These are phyloP conservation scores for Noctua comes DNA, from an alignment of 2,888 invertebrate genomes.

Conservation along the genomic window DNA sequence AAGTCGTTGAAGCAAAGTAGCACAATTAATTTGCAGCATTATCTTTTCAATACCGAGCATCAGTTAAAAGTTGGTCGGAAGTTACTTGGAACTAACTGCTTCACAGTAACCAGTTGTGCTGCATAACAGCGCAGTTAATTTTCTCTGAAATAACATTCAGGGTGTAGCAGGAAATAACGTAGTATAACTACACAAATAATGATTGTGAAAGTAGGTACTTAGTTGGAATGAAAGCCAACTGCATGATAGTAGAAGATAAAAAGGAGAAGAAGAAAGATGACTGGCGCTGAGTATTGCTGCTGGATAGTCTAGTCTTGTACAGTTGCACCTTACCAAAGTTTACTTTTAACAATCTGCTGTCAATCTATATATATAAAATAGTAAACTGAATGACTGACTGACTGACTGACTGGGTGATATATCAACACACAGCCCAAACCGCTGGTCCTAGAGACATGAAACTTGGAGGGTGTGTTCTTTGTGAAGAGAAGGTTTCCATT, in stretches of 20 bases:
- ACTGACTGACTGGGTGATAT: no score
- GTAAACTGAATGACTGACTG: no score
- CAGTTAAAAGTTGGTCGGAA: slow-evolving; percentile 62
- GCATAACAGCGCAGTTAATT: slow-evolving; percentile 57
- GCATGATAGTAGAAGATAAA: neutral
- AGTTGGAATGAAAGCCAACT: neutral
- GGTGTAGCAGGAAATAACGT: slow-evolving; percentile 9
- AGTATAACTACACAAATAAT: slow-evolving; percentile 6
- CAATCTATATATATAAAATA: no score
- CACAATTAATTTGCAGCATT: slow-evolving; percentile 61
- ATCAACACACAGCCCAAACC: no score
- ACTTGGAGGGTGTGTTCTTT: no score
- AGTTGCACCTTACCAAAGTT: neutral
- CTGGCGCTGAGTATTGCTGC: neutral
- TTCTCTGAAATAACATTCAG: slow-evolving; percentile 42
- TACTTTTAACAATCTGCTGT: neutral
- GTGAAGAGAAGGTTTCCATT: no score
- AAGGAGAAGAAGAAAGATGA: no score
- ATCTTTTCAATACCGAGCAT: slow-evolving; percentile 63
- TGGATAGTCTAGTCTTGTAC: neutral
- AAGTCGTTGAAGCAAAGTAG: slow-evolving; percentile 51
- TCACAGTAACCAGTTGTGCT: slow-evolving; percentile 39
- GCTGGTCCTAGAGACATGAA: no score
- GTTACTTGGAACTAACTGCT: slow-evolving; percentile 47
- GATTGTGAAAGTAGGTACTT: neutral